phyloP scores from a whole-genome alignment of 2,888 invertebrate species.

The Rotaria sp. region DNA sequence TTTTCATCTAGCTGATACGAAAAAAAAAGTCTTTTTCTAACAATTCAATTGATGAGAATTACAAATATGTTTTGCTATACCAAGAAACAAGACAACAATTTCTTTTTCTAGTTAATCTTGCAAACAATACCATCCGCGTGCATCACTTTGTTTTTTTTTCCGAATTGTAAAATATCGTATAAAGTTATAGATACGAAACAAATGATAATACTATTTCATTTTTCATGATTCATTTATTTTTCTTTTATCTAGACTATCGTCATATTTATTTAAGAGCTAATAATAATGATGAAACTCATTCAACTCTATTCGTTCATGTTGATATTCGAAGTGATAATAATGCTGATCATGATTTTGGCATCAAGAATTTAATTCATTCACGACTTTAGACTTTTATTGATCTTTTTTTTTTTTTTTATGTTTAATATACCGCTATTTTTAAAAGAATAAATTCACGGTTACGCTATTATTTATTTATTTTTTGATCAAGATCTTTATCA shows the following conservation, averaged over 20 bases:
- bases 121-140: too few species aligned
- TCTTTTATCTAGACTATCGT: not conserved
- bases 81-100: too few species aligned
- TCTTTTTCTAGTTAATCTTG: too few species aligned
- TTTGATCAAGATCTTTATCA: not conserved
- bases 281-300: not conserved
- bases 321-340: not conserved
- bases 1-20: too few species aligned
- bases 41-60: too few species aligned
- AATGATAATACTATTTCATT: too few species aligned
- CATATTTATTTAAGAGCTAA: not conserved
- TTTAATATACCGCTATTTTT: not conserved
- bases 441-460: not conserved
- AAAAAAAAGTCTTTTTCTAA: too few species aligned
- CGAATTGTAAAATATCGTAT: too few species aligned
- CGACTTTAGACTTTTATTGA: not conserved
- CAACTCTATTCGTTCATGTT: not conserved
- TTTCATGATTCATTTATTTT: not conserved
- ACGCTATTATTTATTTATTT: not conserved
- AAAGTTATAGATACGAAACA: too few species aligned
- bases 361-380: not conserved
- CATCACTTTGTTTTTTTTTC: too few species aligned
- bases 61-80: too few species aligned
- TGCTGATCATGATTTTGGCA: not conserved
- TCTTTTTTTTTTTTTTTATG: not conserved